phyloP scores from a whole-genome alignment of 1,140 invertebrate species.

The Calycopis cecrops region DNA sequence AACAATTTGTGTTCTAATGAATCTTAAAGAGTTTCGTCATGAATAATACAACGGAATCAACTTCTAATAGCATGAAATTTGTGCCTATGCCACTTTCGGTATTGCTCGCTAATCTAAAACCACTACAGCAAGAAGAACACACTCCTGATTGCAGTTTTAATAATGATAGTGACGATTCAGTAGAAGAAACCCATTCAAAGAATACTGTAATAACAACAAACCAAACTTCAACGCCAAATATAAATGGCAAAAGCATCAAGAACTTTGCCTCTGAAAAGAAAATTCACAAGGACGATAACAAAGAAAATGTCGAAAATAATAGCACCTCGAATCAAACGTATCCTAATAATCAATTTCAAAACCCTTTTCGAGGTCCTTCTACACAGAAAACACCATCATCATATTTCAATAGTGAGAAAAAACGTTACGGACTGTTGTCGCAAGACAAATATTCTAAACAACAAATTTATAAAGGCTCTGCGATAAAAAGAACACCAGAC shows the following conservation, averaged over 20 bases:
- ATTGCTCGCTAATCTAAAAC: constrained; percentile 58
- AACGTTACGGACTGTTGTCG: constrained; percentile 36
- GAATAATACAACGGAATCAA: constrained; percentile 55
- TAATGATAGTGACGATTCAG: constrained; percentile 46
- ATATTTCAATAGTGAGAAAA: constrained; percentile 34
- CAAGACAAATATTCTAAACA: constrained; percentile 35
- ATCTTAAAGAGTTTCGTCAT: constrained; percentile 27
- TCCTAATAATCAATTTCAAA: constrained; percentile 35
- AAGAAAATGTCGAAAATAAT: constrained; percentile 43
- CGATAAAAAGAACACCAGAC: constrained; percentile 47
- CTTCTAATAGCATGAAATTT: constrained; percentile 62
- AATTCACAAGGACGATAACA: constrained; percentile 34
- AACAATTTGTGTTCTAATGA: no score
- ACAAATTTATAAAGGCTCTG: constrained; percentile 28
- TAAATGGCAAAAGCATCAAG: constrained; percentile 35
- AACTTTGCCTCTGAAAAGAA: constrained; percentile 48
- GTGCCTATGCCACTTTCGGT: constrained; percentile 67
- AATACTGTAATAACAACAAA: constrained; percentile 27
- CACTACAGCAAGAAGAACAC: constrained; percentile 41
- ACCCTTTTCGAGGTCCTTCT: constrained; percentile 1
- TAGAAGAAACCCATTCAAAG: constrained; percentile 41
- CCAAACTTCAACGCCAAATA: constrained; percentile 36
- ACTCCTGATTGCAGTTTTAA: constrained; percentile 48
- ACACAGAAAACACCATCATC: constrained; percentile 18
- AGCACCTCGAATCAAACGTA: constrained; percentile 35